Base-by-base conservation (phyloP, 1,140 invertebrate genomes). In the Sinella curviseta region DNA sequence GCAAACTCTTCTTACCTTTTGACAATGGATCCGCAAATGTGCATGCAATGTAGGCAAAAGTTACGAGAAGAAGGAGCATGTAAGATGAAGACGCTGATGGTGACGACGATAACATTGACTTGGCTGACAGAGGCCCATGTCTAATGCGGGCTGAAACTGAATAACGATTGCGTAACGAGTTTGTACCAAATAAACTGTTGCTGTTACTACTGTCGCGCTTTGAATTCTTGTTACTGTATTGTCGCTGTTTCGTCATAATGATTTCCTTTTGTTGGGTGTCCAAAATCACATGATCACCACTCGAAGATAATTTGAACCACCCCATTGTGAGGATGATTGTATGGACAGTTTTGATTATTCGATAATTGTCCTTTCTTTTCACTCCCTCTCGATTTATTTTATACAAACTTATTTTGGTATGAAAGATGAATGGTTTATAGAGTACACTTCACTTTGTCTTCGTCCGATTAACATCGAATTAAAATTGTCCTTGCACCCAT, bases 1-100 rank as follows among this genome's bases (percentile, higher is more conserved):
- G n/a, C n/a, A n/a, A n/a, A n/a, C n/a, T n/a, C n/a, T n/a, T 77
- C 77, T 78, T 78, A 78, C 77, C 77, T 78, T 78, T 0, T n/a
- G 77, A 75, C 74, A 75, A 78, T 73, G 78, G 78, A 79, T 79
- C 78, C 78, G 78, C 78, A 79, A 74, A 75, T 75, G 78, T 65
- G 74, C 78, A 79, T 33, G 78, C 74, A 70, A 70, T 70, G 65
- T 70, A 70, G 65, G 65, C 65, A 70, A 70, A 70, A 70, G 65
- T 70, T 70, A 70, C 26, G 65, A 70, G 65, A 70, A 70, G 65
- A 70, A 70, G 65, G 65, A 70, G 65, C 31, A 70, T 8, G 24
- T 17, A 70, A 31, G 26, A 70, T 16, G 65, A 70, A 3, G 65
- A 30, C 12, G 65, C 3, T 33, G 65, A 24, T 33, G 65, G 31